Conservation (phyloP, 1,140 invertebrate species). For the Callitettix versicolor region DNA sequence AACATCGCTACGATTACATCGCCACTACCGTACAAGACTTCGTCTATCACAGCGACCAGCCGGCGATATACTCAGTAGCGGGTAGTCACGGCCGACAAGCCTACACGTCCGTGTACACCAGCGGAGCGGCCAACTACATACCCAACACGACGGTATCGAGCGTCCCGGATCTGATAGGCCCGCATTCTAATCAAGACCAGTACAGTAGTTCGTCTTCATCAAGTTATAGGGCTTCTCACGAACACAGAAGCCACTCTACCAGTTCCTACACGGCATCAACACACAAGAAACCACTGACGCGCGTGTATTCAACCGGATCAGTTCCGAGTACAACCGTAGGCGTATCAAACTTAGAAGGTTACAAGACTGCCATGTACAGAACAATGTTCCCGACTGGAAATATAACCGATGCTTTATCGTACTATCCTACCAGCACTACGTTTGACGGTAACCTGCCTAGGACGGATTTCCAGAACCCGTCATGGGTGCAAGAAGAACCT, state of each 20-base stretch:
- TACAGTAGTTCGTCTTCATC: slow-evolving; percentile 9
- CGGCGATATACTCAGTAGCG: slow-evolving; percentile 62
- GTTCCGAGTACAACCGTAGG: slow-evolving; percentile 29
- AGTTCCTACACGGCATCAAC: slow-evolving; percentile 11
- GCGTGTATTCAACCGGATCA: slow-evolving; percentile 31
- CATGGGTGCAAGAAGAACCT: background rate
- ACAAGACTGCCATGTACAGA: slow-evolving; percentile 50
- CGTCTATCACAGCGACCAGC: slow-evolving; percentile 47
- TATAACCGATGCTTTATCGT: slow-evolving; percentile 61
- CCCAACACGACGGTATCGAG: slow-evolving; percentile 41
- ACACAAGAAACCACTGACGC: slow-evolving; percentile 25
- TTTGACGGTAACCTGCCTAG: background rate
- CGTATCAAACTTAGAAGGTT: slow-evolving; percentile 49
- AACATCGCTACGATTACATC: slow-evolving; percentile 1
- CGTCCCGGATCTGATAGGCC: slow-evolving; percentile 54
- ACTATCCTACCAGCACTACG: slow-evolving; percentile 55
- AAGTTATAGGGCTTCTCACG: slow-evolving; percentile 6
- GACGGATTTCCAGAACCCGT: background rate
- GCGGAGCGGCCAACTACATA: slow-evolving; percentile 43
- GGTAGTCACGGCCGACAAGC: slow-evolving; percentile 53
- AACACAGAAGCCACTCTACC: slow-evolving; percentile 20
- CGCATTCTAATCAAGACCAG: slow-evolving; percentile 36
- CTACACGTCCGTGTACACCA: slow-evolving; percentile 59
- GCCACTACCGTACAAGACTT: slow-evolving; percentile 35
- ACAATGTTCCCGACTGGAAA: slow-evolving; percentile 58